Base-by-base conservation (phyloP, 2,888 invertebrate genomes). In the Leucoma salicis region DNA sequence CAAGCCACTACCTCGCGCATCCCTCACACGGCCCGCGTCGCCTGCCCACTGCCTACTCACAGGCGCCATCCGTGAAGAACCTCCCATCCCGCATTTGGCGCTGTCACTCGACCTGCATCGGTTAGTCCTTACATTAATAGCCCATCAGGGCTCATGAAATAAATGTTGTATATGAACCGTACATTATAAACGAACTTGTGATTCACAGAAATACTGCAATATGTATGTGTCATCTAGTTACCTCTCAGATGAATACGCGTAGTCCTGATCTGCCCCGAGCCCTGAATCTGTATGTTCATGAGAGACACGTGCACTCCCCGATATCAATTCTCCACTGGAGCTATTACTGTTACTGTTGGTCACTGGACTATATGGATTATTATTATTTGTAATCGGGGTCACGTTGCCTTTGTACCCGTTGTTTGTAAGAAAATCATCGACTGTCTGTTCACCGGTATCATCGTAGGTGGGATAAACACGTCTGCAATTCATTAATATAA, bases 201-300 rank as follows among this genome's bases (percentile, higher is more conserved):
- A n/a, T n/a, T n/a, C n/a, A n/a, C n/a, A n/a, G n/a, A n/a, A n/a
- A n/a, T n/a, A n/a, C n/a, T n/a, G n/a, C n/a, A n/a, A n/a, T n/a
- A 35, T 35, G 42, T 35, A 39, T 38, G 38, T 29, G 39, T 31
- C 13, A 34, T 32, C 35, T 53, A 57, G 39, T 64, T 75, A 93
- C 93, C 93, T 91, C 79, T 93, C 93, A 18, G 92, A 93, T 49
- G 92, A 92, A 77, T 93, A 93, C 25, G 93, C 92, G 71, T 93
- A 94, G 63, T 95, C 94, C 74, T 94, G 94, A 77, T 94, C 94
- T 12, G 93, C 94, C 32, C 94, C 94, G 3, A 95, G 82, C 0
- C 95, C 95, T 0, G 95, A 95, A 75, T 95, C 95, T 0, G 94
- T 94, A 65, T 95, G 94, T 63, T 95, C 94, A 57, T 94, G 94